Evolutionary conservation across 2,113 vertebrate species (phyloP).

Genomic region (Aegotheles bennettii): DNA sequence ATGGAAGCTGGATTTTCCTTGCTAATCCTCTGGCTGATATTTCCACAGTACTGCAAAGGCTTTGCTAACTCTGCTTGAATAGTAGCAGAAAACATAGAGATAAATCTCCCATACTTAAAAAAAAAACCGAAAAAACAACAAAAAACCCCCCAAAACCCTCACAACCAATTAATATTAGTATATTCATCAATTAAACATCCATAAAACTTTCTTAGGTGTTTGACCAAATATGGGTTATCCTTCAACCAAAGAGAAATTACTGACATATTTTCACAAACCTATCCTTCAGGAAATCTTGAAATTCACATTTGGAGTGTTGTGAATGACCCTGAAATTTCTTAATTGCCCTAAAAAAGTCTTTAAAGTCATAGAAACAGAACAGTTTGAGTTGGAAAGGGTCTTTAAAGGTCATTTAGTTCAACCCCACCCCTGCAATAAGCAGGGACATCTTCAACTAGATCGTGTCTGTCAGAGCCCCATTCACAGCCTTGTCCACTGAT

Average conservation of each 20-base stretch:
- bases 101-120: not conserved
- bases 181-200: not conserved
- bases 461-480: too few species aligned
- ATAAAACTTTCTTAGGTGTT: constrained; percentile 7
- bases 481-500: too few species aligned
- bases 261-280: not conserved
- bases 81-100: not conserved
- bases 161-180: not conserved
- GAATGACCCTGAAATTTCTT: not conserved
- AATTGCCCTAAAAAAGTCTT: not conserved
- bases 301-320: not conserved
- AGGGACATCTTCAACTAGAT: too few species aligned
- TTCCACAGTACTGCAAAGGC: not conserved
- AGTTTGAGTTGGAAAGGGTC: too few species aligned
- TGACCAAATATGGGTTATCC: not conserved
- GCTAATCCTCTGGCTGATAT: not conserved
- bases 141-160: too few species aligned
- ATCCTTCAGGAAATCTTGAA: not conserved
- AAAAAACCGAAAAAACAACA: not conserved
- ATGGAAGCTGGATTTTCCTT: not conserved
- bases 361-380: not conserved
- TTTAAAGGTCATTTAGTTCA: too few species aligned
- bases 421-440: too few species aligned
- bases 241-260: constrained; percentile 40
- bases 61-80: not conserved